phyloP scores from a whole-genome alignment of 2,113 vertebrate genomes.

The Aptenodytes forsteri region DNA sequence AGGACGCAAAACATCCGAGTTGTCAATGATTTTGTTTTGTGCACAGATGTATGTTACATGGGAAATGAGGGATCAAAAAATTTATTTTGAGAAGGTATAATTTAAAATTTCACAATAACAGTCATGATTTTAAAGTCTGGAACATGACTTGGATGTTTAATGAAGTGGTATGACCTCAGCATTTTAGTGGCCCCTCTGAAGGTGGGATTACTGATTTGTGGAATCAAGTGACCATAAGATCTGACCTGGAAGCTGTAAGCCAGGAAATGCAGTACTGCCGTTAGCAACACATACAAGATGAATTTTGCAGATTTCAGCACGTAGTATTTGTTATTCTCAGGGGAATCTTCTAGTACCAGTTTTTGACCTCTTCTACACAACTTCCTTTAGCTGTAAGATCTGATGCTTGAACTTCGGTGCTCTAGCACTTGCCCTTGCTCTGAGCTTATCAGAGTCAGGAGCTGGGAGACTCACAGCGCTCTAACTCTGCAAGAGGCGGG shows the following conservation, averaged over 20 bases:
- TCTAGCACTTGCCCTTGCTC: background rate
- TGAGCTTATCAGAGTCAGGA: background rate
- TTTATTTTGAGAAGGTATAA: background rate
- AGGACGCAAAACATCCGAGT: background rate
- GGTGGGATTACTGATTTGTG: background rate
- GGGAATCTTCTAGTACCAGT: background rate
- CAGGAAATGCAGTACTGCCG: background rate
- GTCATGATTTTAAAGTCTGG: background rate
- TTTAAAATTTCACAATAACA: background rate
- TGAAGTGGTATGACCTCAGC: background rate
- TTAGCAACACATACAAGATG: background rate
- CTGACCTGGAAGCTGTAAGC: background rate
- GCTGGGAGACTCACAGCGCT: background rate
- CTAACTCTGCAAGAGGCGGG: background rate
- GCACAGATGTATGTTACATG: background rate
- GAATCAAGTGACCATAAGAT: too few species aligned
- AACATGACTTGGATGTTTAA: background rate
- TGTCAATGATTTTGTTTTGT: background rate
- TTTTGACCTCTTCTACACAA: background rate
- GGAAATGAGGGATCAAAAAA: background rate
- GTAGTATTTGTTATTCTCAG: background rate
- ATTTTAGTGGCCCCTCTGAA: background rate
- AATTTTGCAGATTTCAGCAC: background rate
- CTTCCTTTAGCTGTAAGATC: background rate
- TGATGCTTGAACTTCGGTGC: background rate